A percentile compares a stretch with the other conserved stretches of the same genome.
Evolutionary conservation across 2,797 vertebrate species (phyloP).

Genomic region (Tauraco hartlaubi): DNA sequence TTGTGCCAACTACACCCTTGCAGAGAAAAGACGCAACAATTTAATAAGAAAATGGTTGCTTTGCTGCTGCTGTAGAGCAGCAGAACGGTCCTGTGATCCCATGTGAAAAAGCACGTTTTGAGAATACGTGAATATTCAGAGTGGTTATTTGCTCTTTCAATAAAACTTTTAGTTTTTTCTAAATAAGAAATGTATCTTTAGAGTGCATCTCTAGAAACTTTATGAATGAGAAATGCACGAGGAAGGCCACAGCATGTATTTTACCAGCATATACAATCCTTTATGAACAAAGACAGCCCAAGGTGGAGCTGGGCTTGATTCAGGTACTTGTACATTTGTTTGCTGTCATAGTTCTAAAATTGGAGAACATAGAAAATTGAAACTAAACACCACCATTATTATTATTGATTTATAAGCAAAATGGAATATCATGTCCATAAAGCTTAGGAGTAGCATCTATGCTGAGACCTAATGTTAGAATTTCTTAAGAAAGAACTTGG

Average conservation of each 20-base stretch:
- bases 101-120: not conserved
- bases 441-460: not conserved
- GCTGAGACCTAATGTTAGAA: not conserved
- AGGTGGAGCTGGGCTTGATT: not conserved
- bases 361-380: not conserved
- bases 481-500: not conserved
- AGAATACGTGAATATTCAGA: not conserved
- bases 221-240: not conserved
- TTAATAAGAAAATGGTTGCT: not conserved
- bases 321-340: not conserved
- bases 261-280: not conserved
- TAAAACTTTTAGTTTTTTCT: not conserved
- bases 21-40: not conserved
- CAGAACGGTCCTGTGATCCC: not conserved
- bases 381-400: not conserved
- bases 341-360: not conserved
- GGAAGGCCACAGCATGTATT: not conserved
- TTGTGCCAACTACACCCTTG: not conserved
- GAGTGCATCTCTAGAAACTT: not conserved
- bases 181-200: not conserved
- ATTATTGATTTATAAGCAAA: not conserved
- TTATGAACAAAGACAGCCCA: not conserved
- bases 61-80: not conserved
- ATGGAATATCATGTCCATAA: not conserved
- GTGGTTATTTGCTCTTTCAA: not conserved